phyloP scores from a whole-genome alignment of 2,113 vertebrate species.

The Myrmophylax atrothorax region DNA sequence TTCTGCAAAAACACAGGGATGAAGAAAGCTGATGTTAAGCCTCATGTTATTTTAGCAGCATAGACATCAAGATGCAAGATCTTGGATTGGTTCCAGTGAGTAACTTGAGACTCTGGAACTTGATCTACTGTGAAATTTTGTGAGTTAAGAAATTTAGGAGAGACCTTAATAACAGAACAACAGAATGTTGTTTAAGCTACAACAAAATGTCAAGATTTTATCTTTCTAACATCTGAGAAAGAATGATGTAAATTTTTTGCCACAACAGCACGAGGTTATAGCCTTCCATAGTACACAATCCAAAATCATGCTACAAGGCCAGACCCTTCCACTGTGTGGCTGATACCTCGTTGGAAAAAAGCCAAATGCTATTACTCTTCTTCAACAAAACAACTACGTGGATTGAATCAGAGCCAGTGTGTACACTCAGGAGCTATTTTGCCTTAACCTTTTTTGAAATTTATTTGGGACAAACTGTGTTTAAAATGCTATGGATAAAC shows the following conservation, averaged over 20 bases:
- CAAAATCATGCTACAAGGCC: not conserved
- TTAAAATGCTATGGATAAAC: not conserved
- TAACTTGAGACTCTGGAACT: not conserved
- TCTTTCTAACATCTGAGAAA: not conserved
- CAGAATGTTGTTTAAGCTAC: not conserved
- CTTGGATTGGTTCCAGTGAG: not conserved
- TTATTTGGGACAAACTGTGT: not conserved
- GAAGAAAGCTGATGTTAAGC: not conserved
- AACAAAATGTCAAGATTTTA: not conserved
- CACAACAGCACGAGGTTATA: not conserved
- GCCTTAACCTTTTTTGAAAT: not conserved
- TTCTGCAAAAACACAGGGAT: not conserved
- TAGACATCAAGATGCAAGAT: not conserved
- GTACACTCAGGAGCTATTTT: not conserved
- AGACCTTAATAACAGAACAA: not conserved
- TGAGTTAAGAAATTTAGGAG: not conserved
- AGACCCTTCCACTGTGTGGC: not conserved
- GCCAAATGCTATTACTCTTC: constrained; percentile 9
- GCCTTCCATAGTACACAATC: not conserved
- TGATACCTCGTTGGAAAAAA: constrained; percentile 7
- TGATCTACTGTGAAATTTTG: not conserved
- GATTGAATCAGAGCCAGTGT: not conserved
- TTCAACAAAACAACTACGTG: constrained; percentile 20
- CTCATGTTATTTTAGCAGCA: not conserved
- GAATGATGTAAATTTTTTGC: not conserved